These are phyloP conservation scores for Stenodema calcarata DNA, from an alignment of 2,888 invertebrate genomes.

Conservation along the genomic window DNA sequence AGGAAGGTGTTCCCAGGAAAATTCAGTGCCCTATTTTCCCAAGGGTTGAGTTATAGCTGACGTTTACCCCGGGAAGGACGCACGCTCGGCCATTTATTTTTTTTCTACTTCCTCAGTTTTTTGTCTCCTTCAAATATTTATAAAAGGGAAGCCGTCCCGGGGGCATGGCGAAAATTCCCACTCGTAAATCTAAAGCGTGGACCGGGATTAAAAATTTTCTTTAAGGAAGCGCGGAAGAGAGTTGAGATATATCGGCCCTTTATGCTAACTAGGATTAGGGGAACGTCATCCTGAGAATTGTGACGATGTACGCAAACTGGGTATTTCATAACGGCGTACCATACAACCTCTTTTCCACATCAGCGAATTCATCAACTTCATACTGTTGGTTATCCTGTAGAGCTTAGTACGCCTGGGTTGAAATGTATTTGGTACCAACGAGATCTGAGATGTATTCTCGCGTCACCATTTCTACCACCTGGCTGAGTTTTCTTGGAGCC, in stretches of 20 bases:
- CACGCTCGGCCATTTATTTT: not conserved
- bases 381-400: too few species aligned
- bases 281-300: not conserved
- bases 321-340: too few species aligned
- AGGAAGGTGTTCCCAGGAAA: not conserved
- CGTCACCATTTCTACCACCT: too few species aligned
- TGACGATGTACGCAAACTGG: too few species aligned
- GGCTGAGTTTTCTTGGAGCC: too few species aligned
- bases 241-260: not conserved
- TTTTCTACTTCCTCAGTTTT: not conserved
- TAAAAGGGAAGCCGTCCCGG: not conserved
- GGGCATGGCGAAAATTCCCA: not conserved
- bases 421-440: too few species aligned
- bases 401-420: too few species aligned
- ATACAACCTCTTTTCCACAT: too few species aligned
- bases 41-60: conserved; percentile 10
- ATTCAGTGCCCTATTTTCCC: not conserved
- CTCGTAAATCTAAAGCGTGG: not conserved
- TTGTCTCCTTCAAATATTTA: not conserved
- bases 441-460: too few species aligned
- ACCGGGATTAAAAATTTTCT: not conserved
- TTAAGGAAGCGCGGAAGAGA: not conserved
- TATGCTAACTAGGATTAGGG: not conserved
- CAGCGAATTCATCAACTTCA: too few species aligned
- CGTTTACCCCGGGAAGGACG: not conserved